Base-by-base conservation (phyloP, 1,140 invertebrate genomes). In the Papilio aristodemus region DNA sequence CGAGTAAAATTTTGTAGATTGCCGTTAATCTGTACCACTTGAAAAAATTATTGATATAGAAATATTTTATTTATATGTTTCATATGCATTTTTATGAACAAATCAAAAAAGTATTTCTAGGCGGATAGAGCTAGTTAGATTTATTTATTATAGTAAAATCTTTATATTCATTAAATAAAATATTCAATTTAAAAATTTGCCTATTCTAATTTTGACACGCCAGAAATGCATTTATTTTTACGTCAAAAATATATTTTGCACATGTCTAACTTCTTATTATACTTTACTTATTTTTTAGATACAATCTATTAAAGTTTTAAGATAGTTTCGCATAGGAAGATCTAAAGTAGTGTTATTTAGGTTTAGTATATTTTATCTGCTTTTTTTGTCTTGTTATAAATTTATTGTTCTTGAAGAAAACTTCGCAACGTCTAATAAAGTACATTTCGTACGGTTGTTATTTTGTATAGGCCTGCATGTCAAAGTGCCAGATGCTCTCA, bases 401-500 rank as follows among this genome's bases (percentile, higher is more conserved):
- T 38, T 25, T 39, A 27, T 32, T 27, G 68, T 43, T 50, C 58
- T 11, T 8, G 25, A 58, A 63, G n/a, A 54, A 66, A 17, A 37
- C 68, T 67, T 69, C 41, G 71, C 68, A 57, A 68, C 39, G 39
- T 36, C 11, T 38, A 67, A 69, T 68, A 71, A 75, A 72, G 25
- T 41, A 58, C 67, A 63, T 70, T 69, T 70, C 46, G 54, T 69
- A 39, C 36, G 14, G 46, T 54, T 17, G 14, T 37, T 17, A 43
- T 50, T 70, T 69, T 75, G 70, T 70, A 75, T 58, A 70, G 54
- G 36, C 63, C 43, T 69, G 71, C 64, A 76, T 81, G 80, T 79
- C 79, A 79, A 76, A 76, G 69, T 73, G 67, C 68, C 67, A 58
- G 64, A 79, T 78, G 71, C 78, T 70, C 73, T 70, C 72, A 74